Evolutionary conservation across 2,888 invertebrate species (phyloP), one percentile per base, ranked within the genome.

Genomic region (Podotricha telesiphe): DNA sequence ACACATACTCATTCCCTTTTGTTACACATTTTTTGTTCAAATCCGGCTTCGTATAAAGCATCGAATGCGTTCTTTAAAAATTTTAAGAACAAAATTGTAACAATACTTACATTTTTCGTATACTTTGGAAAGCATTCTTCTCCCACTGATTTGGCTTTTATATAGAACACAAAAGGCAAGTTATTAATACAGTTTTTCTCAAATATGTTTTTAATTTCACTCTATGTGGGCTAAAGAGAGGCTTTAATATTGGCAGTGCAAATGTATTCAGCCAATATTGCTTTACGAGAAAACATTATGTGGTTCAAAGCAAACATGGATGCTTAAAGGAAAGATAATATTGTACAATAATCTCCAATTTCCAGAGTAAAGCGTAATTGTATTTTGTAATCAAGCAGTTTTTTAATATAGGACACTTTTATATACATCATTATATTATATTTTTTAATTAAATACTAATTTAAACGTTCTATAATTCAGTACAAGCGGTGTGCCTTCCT

Each of bases 1-100:
- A 67, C 61, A 68, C 58, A 68, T 59, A 69, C 50, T 45, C 69
- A 58, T 73, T 71, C 59, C 67, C 71, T 73, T 72, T 74, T 74
- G 72, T 72, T 71, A 47, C 47, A 67, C 13, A 59, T 71, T 67
- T 69, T 67, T 71, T 65, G 53, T 64, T 48, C 58, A 67, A 70
- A 67, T 70, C 68, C 62, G 58, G 65, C 66, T 59, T 48, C 59
- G 61, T 65, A 45, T 65, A 63, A 59, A 68, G 67, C 64, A 66
- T 64, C 63, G 66, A 48, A 71, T 68, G 40, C 48, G 66, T 66
- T 58, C 48, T 56, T 66, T 71, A 63, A 58, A 62, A 66, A 37
- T 70, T 72, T 67, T 72, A 56, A 62, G 67, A 58, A 53, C 45
- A 65, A 65, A 65, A 65, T 65, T 65, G 37, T 22, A 61, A 65